Percentiles rank a stretch among this genome's conserved stretches.
These are phyloP conservation scores for Pangasius sanitwongsei DNA, from an alignment of 2,797 vertebrate species.

Conservation along the genomic window DNA sequence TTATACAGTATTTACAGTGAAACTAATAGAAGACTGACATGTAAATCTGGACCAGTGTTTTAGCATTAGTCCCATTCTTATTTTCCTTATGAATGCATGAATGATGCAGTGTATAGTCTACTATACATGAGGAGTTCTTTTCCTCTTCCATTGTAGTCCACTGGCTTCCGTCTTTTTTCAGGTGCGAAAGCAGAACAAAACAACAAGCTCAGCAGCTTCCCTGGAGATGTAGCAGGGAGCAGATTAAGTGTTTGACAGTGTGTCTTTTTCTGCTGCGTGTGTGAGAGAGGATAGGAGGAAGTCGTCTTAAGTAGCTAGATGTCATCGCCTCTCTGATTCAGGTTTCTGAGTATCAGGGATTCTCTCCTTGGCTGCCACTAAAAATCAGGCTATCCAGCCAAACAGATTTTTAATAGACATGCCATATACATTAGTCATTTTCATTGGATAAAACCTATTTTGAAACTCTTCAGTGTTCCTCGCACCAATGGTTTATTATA, in stretches of 20 bases:
- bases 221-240: conserved; percentile 53
- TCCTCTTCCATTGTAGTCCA: conserved; percentile 57
- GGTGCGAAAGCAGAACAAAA: conserved; percentile 61
- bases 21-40: neutral
- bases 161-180: conserved; percentile 59
- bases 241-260: conserved; percentile 64
- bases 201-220: conserved; percentile 59
- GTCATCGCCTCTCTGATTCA: conserved; percentile 7
- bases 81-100: neutral
- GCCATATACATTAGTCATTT: neutral
- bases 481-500: neutral
- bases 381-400: neutral
- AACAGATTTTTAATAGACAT: neutral
- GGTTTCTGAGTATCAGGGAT: neutral
- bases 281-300: conserved; percentile 16
- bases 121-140: conserved; percentile 49
- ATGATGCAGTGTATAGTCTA: conserved; percentile 15
- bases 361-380: neutral
- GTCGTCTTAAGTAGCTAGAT: conserved; percentile 11
- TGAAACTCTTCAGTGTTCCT: neutral
- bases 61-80: neutral
- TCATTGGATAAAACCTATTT: neutral
- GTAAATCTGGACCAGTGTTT: neutral
- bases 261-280: conserved; percentile 56
- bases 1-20: neutral